Evolutionary conservation across 1,140 invertebrate species (phyloP).

Genomic region (Daktulosphaira vitifoliae): DNA sequence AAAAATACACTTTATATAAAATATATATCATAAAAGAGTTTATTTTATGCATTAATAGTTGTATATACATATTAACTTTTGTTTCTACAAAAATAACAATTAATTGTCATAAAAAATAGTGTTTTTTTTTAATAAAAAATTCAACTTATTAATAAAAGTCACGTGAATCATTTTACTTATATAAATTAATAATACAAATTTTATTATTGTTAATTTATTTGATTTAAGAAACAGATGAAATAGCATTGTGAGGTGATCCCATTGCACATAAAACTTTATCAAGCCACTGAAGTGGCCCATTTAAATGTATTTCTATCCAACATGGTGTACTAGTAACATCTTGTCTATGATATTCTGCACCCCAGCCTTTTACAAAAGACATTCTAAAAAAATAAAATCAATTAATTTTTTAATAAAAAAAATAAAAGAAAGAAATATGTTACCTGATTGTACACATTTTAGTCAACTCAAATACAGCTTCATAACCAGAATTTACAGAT

Average conservation of each 20-base stretch:
- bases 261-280: conserved; percentile 87
- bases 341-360: conserved; percentile 91
- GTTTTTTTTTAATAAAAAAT: not conserved
- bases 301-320: conserved; percentile 87
- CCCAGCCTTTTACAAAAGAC: conserved; percentile 98
- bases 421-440: not conserved
- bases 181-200: conserved; percentile 4
- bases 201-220: conserved; percentile 3
- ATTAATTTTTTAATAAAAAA: not conserved
- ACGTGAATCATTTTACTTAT: too few species aligned
- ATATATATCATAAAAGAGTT: too few species aligned
- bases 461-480: conserved; percentile 91
- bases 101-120: too few species aligned
- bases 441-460: conserved; percentile 96
- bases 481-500: conserved; percentile 87
- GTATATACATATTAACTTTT: not conserved
- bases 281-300: conserved; percentile 83
- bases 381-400: conserved; percentile 50
- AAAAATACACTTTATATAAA: conserved; percentile 11
- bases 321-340: conserved; percentile 92
- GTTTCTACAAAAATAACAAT: too few species aligned
- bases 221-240: conserved; percentile 79
- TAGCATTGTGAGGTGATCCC: conserved; percentile 81
- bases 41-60: not conserved
- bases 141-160: not conserved